These are phyloP conservation scores for Andrena minutula DNA, from an alignment of 2,888 invertebrate species.

Conservation along the genomic window DNA sequence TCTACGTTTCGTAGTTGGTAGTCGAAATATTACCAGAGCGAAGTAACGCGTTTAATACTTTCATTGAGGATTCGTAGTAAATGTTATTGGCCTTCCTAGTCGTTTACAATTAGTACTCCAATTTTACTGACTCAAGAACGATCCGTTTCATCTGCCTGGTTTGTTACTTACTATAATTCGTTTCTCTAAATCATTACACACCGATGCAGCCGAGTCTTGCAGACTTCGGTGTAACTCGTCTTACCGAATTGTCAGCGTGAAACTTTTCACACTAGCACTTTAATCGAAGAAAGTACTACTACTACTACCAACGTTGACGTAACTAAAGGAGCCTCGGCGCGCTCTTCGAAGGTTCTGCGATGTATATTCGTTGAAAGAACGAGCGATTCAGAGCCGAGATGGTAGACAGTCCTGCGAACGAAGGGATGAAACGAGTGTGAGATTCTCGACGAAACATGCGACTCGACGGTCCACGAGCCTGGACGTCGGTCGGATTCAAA, in stretches of 20 bases:
- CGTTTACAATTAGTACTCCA: background rate
- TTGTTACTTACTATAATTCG: background rate
- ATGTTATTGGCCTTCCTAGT: background rate
- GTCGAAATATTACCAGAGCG: background rate
- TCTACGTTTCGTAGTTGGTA: constrained; percentile 3
- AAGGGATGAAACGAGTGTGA: background rate
- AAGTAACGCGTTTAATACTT: too few species aligned
- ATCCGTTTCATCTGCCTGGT: background rate
- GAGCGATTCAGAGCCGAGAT: constrained; percentile 19
- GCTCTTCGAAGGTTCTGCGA: constrained; percentile 16
- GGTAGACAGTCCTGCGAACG: background rate
- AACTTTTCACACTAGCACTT: background rate
- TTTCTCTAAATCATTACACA: background rate
- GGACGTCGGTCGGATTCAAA: constrained; percentile 45
- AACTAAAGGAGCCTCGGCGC: background rate
- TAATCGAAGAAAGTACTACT: constrained; percentile 10
- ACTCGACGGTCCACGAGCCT: constrained; percentile 9
- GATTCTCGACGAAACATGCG: constrained; percentile 15
- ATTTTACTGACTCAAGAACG: background rate
- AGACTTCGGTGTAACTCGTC: background rate
- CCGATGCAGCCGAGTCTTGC: background rate
- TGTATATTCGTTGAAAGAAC: constrained; percentile 6
- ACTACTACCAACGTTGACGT: background rate
- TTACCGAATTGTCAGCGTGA: constrained; percentile 2
- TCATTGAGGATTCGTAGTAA: background rate